Percentiles rank a stretch among this genome's conserved stretches.
These are phyloP conservation scores for Branchellion lobata DNA, from an alignment of 2,888 invertebrate species.

Conservation along the genomic window DNA sequence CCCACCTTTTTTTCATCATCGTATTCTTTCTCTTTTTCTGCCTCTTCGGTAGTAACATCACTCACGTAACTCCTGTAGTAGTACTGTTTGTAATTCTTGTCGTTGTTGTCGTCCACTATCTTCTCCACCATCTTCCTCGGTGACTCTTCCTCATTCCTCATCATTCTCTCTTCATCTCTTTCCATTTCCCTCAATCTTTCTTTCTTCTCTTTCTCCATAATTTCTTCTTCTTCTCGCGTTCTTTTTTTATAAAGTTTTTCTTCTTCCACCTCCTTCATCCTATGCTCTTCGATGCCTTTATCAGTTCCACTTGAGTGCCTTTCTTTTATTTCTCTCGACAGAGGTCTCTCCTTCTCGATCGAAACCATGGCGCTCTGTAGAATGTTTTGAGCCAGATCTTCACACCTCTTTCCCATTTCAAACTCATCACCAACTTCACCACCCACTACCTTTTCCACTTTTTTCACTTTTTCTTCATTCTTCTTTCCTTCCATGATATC, in stretches of 20 bases:
- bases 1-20: neutral
- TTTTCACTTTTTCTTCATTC: conserved; percentile 7
- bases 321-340: too few species aligned
- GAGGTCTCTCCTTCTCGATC: too few species aligned
- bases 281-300: too few species aligned
- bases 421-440: neutral
- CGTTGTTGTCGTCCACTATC: neutral
- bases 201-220: too few species aligned
- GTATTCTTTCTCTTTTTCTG: neutral
- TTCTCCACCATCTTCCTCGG: neutral
- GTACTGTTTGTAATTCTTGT: neutral
- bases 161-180: too few species aligned
- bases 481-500: too few species aligned
- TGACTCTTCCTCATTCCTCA: neutral
- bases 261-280: too few species aligned
- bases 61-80: conserved; percentile 2
- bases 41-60: neutral
- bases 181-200: too few species aligned
- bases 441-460: neutral
- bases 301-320: too few species aligned
- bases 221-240: too few species aligned
- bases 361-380: too few species aligned
- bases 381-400: neutral
- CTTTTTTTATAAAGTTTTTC: too few species aligned
- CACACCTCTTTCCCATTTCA: neutral